A percentile compares a stretch with the other conserved stretches of the same genome.
Evolutionary conservation across 2,888 invertebrate species (phyloP).

Genomic region (Matsumyia berberina): DNA sequence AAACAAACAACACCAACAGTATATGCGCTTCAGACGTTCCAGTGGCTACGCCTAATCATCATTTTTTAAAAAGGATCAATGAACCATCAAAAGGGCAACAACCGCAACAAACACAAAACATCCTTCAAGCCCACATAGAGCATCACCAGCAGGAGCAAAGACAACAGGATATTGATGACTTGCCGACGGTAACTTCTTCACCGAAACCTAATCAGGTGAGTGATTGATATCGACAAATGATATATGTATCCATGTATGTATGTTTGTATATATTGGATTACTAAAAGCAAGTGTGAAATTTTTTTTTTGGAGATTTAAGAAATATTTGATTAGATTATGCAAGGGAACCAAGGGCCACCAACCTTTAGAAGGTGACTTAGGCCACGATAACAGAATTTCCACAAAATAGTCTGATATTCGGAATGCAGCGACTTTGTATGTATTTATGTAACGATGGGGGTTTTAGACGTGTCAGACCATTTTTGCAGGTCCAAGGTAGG

Average conservation of each 20-base stretch:
- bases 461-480: too few species aligned
- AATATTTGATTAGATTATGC: too few species aligned
- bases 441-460: too few species aligned
- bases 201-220: constrained; percentile 72
- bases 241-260: too few species aligned
- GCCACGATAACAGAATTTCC: too few species aligned
- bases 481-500: too few species aligned
- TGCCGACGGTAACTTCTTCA: constrained; percentile 47
- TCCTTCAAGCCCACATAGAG: constrained; percentile 43
- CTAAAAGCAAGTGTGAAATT: background rate
- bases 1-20: constrained; percentile 33
- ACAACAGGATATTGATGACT: constrained; percentile 55
- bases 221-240: constrained; percentile 23
- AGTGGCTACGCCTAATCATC: constrained; percentile 47
- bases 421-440: too few species aligned
- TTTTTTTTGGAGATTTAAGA: too few species aligned
- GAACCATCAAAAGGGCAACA: constrained; percentile 59
- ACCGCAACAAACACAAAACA: constrained; percentile 36
- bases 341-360: too few species aligned
- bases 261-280: background rate
- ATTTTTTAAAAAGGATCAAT: constrained; percentile 65
- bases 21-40: constrained; percentile 18
- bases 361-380: too few species aligned
- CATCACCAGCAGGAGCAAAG: constrained; percentile 60
- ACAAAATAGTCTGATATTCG: too few species aligned